phyloP scores from a whole-genome alignment of 2,797 vertebrate species.

The Eleutherodactylus coqui region DNA sequence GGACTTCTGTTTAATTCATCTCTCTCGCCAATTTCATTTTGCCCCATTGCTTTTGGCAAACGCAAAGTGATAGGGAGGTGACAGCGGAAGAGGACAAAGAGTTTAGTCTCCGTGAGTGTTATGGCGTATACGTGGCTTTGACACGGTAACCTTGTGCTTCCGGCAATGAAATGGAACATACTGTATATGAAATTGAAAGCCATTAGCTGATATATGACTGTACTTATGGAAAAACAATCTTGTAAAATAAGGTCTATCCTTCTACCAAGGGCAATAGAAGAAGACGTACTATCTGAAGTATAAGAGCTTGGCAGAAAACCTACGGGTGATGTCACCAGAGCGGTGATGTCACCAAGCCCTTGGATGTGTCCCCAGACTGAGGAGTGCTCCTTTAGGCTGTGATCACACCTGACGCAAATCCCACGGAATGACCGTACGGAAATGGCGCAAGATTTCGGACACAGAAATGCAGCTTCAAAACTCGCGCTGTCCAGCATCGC shows the following conservation, averaged over 20 bases:
- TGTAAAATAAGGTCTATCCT: neutral
- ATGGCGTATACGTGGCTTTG: neutral
- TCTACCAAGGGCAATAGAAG: neutral
- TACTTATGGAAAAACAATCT: neutral
- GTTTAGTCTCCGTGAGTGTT: constrained; percentile 6
- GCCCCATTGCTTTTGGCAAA: constrained; percentile 21
- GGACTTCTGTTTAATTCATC: constrained; percentile 44
- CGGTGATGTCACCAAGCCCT: neutral
- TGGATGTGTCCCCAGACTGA: no score
- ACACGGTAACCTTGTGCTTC: constrained; percentile 7
- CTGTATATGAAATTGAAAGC: neutral
- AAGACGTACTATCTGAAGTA: neutral
- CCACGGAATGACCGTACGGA: no score
- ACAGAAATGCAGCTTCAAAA: no score
- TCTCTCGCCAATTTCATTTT: constrained; percentile 39
- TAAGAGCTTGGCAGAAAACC: neutral
- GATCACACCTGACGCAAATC: no score
- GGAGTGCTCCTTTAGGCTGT: no score
- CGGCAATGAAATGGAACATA: neutral
- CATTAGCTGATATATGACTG: neutral
- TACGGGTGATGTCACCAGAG: neutral
- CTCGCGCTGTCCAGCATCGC: no score
- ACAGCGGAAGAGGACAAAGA: constrained; percentile 28
- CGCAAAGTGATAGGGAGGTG: constrained; percentile 33
- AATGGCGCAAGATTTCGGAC: no score